These are phyloP conservation scores for Ormyrus nitidulus DNA, from an alignment of 2,888 invertebrate species.

Conservation along the genomic window DNA sequence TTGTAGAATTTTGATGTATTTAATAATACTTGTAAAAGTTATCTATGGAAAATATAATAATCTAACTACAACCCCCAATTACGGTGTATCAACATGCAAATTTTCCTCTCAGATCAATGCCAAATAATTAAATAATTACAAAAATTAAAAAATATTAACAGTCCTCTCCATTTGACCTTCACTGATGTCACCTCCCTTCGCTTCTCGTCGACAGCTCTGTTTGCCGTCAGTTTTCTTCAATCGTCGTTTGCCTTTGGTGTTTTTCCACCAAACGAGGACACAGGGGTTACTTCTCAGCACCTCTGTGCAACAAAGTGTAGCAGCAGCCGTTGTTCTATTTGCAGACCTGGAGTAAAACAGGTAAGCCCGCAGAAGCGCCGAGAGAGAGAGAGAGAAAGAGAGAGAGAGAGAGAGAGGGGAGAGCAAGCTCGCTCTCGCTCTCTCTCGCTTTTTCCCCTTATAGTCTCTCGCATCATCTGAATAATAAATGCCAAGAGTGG, in stretches of 20 bases:
- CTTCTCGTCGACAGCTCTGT: not conserved
- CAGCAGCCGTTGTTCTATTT: slow-evolving; percentile 53
- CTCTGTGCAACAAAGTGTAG: slow-evolving; percentile 55
- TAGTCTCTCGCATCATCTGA: slow-evolving; percentile 57
- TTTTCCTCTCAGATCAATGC: no score
- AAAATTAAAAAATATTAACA: no score
- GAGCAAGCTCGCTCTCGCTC: not conserved
- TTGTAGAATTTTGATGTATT: no score
- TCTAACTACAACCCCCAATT: no score
- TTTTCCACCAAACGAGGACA: slow-evolving; percentile 21
- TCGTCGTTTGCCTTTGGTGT: slow-evolving; percentile 27
- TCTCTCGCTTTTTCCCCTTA: not conserved
- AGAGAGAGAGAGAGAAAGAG: slow-evolving; percentile 3
- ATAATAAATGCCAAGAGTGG: slow-evolving; percentile 59
- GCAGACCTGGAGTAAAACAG: slow-evolving; percentile 50
- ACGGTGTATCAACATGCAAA: no score
- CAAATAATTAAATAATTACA: no score
- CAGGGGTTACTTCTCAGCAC: not conserved
- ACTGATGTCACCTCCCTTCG: no score
- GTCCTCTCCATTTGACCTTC: no score
- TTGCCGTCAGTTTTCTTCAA: not conserved
- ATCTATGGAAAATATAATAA: no score
- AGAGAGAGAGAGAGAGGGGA: slow-evolving; percentile 37
- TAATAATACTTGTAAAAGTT: no score
- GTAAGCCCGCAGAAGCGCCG: slow-evolving; percentile 47